Conservation (phyloP, 1,140 invertebrate species). For the Cydia splendana region DNA sequence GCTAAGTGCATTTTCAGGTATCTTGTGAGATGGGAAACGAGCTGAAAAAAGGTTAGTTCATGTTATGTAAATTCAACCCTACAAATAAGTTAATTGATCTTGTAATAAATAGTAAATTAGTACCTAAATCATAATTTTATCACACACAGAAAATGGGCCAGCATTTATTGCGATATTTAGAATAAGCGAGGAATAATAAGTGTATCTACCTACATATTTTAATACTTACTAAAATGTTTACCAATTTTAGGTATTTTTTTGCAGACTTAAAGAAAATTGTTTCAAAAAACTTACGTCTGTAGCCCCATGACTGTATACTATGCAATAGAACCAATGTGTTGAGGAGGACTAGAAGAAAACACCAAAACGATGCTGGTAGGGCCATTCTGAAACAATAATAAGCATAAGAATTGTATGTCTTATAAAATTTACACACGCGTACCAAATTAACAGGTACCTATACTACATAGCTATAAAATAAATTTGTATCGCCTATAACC, state of each 20-base stretch:
- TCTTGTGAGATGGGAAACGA: slow-evolving; percentile 75
- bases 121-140: too few species aligned
- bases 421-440: neutral
- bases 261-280: too few species aligned
- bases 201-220: too few species aligned
- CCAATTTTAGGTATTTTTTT: too few species aligned
- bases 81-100: too few species aligned
- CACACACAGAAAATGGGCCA: too few species aligned
- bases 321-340: slow-evolving; percentile 46
- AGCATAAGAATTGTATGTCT: slow-evolving; percentile 17
- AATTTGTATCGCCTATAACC: neutral
- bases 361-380: slow-evolving; percentile 38
- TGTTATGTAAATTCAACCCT: slow-evolving; percentile 4
- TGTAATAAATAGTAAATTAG: neutral
- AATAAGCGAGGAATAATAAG: too few species aligned
- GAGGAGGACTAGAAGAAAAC: slow-evolving; percentile 46
- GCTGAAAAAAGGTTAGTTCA: slow-evolving; percentile 61
- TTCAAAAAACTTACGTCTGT: slow-evolving; percentile 53
- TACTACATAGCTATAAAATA: neutral
- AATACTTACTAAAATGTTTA: too few species aligned
- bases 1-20: slow-evolving; percentile 82
- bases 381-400: slow-evolving; percentile 45
- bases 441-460: neutral
- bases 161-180: too few species aligned
- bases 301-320: slow-evolving; percentile 45